These are phyloP conservation scores for Clarias magur DNA, from an alignment of 2,113 vertebrate genomes.

Conservation along the genomic window DNA sequence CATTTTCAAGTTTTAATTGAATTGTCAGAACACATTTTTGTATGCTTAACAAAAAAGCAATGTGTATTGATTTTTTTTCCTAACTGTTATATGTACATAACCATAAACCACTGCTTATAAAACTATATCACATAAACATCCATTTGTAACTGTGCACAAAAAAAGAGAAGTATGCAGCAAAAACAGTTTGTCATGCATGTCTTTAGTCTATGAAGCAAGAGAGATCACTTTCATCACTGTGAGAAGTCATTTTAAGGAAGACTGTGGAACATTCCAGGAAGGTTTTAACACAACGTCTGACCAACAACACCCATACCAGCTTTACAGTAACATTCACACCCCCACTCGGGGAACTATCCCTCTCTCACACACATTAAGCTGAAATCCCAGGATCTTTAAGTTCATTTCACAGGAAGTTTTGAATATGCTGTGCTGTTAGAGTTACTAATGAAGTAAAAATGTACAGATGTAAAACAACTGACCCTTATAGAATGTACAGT, in stretches of 20 bases:
- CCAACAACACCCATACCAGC: background rate
- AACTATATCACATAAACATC: background rate
- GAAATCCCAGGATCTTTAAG: background rate
- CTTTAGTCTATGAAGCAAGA: constrained; percentile 19
- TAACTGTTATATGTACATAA: background rate
- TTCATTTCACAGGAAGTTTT: background rate
- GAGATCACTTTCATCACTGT: constrained; percentile 6
- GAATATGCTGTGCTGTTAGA: background rate
- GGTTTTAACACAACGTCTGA: background rate
- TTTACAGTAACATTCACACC: constrained; percentile 28
- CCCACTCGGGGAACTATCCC: background rate
- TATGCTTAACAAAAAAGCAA: too few species aligned
- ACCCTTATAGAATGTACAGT: background rate
- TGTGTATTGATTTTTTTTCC: too few species aligned
- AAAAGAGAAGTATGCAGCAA: constrained; percentile 6
- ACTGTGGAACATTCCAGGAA: constrained; percentile 18
- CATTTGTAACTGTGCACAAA: constrained; percentile 1
- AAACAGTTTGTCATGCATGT: background rate
- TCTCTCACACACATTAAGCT: background rate
- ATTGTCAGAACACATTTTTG: background rate
- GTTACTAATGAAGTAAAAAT: background rate
- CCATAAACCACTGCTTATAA: background rate
- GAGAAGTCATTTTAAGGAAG: constrained; percentile 5
- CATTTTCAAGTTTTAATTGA: background rate
- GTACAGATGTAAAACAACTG: background rate